phyloP scores from a whole-genome alignment of 2,113 vertebrate species.

The Gambusia holbrooki region DNA sequence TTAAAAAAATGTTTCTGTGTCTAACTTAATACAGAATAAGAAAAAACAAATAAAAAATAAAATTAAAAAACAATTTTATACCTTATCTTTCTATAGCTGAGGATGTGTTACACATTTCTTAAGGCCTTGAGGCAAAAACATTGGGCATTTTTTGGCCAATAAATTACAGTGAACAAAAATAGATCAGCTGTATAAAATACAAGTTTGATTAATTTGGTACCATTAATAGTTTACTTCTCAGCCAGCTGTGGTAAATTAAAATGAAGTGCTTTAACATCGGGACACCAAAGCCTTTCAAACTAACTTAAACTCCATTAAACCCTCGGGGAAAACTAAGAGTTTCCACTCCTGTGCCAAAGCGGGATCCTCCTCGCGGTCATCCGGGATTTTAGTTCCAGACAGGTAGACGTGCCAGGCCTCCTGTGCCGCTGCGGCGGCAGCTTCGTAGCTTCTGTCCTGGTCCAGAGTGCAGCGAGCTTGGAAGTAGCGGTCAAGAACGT shows the following conservation, averaged over 20 bases:
- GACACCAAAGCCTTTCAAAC: conserved; percentile 24
- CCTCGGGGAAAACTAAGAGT: conserved; percentile 58
- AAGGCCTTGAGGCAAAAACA: no score
- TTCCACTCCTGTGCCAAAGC: conserved; percentile 60
- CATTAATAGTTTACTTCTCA: no score
- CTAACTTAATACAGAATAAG: no score
- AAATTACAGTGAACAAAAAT: neutral
- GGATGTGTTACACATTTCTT: no score
- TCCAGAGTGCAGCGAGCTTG: conserved; percentile 74
- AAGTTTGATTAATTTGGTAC: conserved; percentile 1
- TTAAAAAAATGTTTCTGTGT: no score
- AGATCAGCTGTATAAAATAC: neutral
- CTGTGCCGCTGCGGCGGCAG: conserved; percentile 39
- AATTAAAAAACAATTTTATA: no score
- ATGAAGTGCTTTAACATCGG: neutral
- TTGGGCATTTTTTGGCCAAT: neutral
- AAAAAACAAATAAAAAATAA: neutral
- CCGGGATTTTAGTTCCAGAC: conserved; percentile 55
- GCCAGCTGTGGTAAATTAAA: neutral
- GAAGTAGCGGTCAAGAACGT: conserved; percentile 78
- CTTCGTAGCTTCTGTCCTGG: conserved; percentile 38
- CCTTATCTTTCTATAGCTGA: no score
- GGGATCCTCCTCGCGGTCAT: conserved; percentile 1
- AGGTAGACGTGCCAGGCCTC: conserved; percentile 74
- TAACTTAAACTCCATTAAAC: conserved; percentile 72